These are phyloP conservation scores for Cataglyphis hispanica DNA, from an alignment of 1,140 invertebrate genomes.

Conservation along the genomic window DNA sequence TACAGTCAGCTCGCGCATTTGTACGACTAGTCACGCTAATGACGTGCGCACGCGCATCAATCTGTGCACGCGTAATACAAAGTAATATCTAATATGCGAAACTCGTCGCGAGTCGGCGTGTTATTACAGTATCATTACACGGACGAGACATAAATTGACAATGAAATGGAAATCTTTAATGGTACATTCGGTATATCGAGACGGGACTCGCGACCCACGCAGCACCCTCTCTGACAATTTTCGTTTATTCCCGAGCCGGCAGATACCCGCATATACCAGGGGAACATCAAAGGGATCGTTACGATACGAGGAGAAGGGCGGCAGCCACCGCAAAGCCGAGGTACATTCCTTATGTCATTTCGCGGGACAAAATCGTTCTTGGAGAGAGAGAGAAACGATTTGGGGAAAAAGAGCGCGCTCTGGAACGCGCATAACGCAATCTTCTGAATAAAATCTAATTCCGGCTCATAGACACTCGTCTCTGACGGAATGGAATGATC, in stretches of 20 bases:
- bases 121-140: conserved; percentile 25
- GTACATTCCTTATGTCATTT: conserved; percentile 57
- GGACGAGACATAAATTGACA: conserved; percentile 30
- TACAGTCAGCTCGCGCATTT: conserved; percentile 21
- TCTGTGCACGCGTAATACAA: conserved; percentile 25
- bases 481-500: conserved; percentile 24
- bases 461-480: conserved; percentile 33
- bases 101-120: neutral
- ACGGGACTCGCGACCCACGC: neutral
- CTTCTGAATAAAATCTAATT: conserved; percentile 23
- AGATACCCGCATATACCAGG: conserved; percentile 43
- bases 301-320: conserved; percentile 14
- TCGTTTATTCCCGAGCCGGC: conserved; percentile 60
- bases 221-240: conserved; percentile 48
- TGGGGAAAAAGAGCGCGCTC: conserved; percentile 49
- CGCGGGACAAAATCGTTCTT: conserved; percentile 58
- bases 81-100: conserved; percentile 35
- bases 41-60: conserved; percentile 43
- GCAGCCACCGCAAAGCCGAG: conserved; percentile 22
- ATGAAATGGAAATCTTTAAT: conserved; percentile 57
- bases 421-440: conserved; percentile 49
- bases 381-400: conserved; percentile 61
- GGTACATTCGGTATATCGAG: neutral
- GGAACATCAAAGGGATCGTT: conserved; percentile 65
- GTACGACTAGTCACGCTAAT: conserved; percentile 44